phyloP scores from a whole-genome alignment of 2,888 invertebrate species.

The Erpobdella octoculata region DNA sequence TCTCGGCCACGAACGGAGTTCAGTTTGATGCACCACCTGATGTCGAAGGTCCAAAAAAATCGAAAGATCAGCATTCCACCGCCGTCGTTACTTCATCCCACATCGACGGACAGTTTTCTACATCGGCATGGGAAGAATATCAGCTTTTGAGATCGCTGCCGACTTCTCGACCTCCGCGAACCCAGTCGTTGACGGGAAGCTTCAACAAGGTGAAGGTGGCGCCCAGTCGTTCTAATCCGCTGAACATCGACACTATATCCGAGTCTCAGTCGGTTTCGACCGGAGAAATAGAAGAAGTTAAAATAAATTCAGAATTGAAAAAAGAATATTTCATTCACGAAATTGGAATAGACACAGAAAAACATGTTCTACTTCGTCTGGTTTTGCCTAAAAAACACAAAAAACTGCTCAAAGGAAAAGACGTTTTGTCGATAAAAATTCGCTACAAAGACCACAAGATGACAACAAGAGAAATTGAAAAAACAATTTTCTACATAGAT shows the following conservation, averaged over 20 bases:
- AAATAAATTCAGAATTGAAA: background rate
- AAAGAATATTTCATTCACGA: slow-evolving; percentile 34
- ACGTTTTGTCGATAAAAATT: slow-evolving; percentile 33
- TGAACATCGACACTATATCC: background rate
- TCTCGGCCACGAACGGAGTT: slow-evolving; percentile 34
- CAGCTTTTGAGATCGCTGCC: background rate
- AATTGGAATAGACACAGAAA: slow-evolving; percentile 30
- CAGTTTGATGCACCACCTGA: slow-evolving; percentile 22
- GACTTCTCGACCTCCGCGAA: background rate
- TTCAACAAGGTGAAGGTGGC: background rate
- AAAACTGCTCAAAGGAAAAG: slow-evolving; percentile 36
- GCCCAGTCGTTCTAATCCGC: background rate
- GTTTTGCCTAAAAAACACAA: slow-evolving; percentile 36
- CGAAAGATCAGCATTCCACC: background rate
- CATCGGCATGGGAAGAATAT: background rate
- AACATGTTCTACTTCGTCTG: slow-evolving; percentile 33
- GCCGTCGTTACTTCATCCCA: background rate
- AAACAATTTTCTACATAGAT: slow-evolving; percentile 33
- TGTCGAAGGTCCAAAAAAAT: background rate
- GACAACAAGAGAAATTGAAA: slow-evolving; percentile 19
- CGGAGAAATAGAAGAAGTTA: background rate
- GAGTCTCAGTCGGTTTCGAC: background rate
- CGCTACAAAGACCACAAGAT: slow-evolving; percentile 31
- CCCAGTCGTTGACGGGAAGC: background rate
- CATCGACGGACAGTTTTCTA: background rate